A percentile compares a stretch with the other conserved stretches of the same genome.
Evolutionary conservation across 2,113 vertebrate species (phyloP).

Genomic region (Hucho hucho): DNA sequence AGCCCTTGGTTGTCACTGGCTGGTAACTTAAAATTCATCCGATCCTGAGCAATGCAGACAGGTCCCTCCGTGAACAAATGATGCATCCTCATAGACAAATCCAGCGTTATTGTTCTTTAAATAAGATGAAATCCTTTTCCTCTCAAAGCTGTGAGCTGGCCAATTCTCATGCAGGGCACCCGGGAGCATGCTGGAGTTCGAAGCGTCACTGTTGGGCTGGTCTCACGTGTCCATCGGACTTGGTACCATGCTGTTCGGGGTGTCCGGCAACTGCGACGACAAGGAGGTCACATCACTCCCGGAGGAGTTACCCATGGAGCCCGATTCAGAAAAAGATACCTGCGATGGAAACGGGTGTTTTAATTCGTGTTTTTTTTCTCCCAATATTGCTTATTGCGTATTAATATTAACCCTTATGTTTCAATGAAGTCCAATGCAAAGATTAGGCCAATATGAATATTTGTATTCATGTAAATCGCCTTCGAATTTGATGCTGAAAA

Average conservation of each 20-base stretch:
- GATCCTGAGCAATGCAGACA: constrained; percentile 4
- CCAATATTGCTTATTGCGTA: no score
- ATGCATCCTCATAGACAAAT: constrained; percentile 5
- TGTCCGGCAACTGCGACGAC: constrained; percentile 97
- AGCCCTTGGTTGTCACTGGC: background rate
- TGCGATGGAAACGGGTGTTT: constrained; percentile 44
- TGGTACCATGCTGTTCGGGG: constrained; percentile 98
- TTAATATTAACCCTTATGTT: no score
- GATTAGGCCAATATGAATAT: no score
- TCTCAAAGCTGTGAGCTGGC: constrained; percentile 47
- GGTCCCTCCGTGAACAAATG: constrained; percentile 14
- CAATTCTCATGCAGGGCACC: constrained; percentile 78
- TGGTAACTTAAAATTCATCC: background rate
- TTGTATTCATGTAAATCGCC: no score
- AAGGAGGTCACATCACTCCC: constrained; percentile 97
- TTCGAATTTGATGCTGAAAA: no score
- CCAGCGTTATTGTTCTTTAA: constrained; percentile 19
- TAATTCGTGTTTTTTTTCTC: no score
- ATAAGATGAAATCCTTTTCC: constrained; percentile 35
- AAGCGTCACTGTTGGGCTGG: constrained; percentile 20
- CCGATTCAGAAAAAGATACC: constrained; percentile 96
- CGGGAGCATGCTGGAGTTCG: constrained; percentile 74
- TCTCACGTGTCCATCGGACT: constrained; percentile 98
- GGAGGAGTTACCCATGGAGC: constrained; percentile 93
- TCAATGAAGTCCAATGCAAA: no score